phyloP scores from a whole-genome alignment of 2,113 vertebrate species.

The Dipodomys ordii region DNA sequence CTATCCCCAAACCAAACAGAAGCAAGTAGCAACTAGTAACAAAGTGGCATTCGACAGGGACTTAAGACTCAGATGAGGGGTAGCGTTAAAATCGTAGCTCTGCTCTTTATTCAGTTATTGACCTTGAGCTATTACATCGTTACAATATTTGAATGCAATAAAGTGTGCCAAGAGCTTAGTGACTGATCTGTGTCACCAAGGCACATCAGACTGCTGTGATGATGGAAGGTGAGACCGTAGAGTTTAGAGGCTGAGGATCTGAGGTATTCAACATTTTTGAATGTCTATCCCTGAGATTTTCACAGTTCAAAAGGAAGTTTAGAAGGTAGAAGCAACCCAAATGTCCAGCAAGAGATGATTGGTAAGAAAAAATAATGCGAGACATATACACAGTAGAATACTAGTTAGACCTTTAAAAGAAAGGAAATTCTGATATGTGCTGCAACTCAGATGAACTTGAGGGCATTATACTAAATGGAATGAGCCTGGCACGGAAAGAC shows the following conservation, averaged over 20 bases:
- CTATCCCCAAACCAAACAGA: background rate
- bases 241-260: background rate
- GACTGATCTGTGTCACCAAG: background rate
- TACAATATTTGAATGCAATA: background rate
- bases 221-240: background rate
- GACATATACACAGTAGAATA: background rate
- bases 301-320: slow-evolving; percentile 11
- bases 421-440: slow-evolving; percentile 19
- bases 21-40: background rate
- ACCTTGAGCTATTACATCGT: background rate
- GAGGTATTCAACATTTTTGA: background rate
- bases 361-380: background rate
- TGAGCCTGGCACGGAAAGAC: slow-evolving; percentile 28
- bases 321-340: background rate
- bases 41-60: background rate
- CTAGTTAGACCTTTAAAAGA: slow-evolving; percentile 14
- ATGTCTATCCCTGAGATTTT: background rate
- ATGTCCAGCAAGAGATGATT: background rate
- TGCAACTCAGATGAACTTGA: background rate
- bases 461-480: slow-evolving; percentile 20
- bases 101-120: slow-evolving; percentile 7
- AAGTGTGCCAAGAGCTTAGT: background rate
- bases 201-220: background rate
- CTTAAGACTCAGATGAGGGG: background rate
- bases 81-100: background rate